Conservation (phyloP, 2,113 vertebrate species). For the Lepus timidus region DNA sequence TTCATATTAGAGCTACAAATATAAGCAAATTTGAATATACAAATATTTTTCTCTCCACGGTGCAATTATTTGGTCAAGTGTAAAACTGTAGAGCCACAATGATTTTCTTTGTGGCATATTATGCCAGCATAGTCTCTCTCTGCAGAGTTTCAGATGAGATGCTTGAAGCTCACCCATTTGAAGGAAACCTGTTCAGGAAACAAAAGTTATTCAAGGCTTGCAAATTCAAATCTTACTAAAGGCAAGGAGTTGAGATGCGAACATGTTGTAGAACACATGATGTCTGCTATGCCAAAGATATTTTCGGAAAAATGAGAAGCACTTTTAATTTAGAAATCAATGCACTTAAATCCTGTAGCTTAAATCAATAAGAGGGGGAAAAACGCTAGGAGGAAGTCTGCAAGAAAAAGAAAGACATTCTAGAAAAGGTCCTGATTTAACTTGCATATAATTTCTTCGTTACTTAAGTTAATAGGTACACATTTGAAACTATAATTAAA, state of each 20-base stretch:
- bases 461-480: neutral
- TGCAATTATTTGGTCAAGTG: neutral
- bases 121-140: neutral
- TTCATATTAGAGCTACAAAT: neutral
- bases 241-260: neutral
- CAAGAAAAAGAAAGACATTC: neutral
- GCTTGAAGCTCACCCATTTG: neutral
- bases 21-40: neutral
- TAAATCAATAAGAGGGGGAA: neutral
- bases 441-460: neutral
- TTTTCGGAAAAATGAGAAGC: neutral
- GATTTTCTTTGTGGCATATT: neutral
- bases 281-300: neutral
- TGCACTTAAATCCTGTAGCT: neutral
- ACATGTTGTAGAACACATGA: neutral
- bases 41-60: neutral
- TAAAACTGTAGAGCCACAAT: neutral
- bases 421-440: neutral
- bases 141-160: neutral
- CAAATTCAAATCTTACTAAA: conserved; percentile 18
- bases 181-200: neutral
- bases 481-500: neutral
- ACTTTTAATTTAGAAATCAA: neutral
- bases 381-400: neutral
- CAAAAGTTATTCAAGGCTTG: neutral